phyloP scores from a whole-genome alignment of 2,113 vertebrate species.

The Dipodomys merriami region DNA sequence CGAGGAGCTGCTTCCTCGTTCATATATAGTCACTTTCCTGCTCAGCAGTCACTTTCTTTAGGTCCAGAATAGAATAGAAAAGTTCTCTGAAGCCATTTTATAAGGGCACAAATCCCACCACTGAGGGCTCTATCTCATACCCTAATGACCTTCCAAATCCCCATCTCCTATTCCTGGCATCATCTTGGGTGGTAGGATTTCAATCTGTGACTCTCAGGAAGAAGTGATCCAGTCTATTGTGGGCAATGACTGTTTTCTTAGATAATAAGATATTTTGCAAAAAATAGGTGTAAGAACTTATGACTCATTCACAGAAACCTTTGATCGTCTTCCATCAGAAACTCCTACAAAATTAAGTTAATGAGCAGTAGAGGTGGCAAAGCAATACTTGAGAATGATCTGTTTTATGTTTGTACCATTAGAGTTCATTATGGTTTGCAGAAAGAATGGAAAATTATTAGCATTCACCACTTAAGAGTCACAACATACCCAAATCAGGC shows the following conservation, averaged over 20 bases:
- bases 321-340: conserved; percentile 60
- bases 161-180: neutral
- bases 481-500: neutral
- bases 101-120: neutral
- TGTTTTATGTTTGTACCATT: neutral
- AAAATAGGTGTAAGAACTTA: conserved; percentile 37
- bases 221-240: neutral
- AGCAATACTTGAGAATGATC: conserved; percentile 43
- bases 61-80: neutral
- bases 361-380: conserved; percentile 56
- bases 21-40: neutral
- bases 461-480: neutral
- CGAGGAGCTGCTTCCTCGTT: neutral
- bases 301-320: conserved; percentile 67
- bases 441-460: conserved; percentile 42
- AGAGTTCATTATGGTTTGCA: conserved; percentile 44
- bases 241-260: conserved; percentile 26
- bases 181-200: neutral
- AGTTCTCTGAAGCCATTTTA: neutral
- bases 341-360: conserved; percentile 66
- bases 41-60: neutral
- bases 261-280: conserved; percentile 49
- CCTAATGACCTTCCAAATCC: neutral
- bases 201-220: neutral
- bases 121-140: neutral